Evolutionary conservation across 2,797 vertebrate genomes (phyloP).

Genomic region (Semotilus atromaculatus): DNA sequence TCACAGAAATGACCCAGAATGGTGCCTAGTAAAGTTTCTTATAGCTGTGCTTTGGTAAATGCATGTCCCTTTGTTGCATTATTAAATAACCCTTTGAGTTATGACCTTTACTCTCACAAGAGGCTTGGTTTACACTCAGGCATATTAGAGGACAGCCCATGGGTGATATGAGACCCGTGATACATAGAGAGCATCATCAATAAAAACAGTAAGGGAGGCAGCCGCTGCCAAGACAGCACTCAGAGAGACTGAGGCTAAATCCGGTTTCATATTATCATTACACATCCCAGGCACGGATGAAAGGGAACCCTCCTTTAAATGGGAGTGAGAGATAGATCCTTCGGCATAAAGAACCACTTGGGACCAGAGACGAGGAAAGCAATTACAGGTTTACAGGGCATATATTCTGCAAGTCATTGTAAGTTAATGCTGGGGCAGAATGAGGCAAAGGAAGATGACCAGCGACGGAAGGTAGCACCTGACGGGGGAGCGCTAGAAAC

Average conservation of each 20-base stretch:
- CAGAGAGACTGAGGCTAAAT: slow-evolving; percentile 55
- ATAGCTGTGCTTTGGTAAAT: slow-evolving; percentile 41
- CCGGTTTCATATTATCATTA: slow-evolving; percentile 63
- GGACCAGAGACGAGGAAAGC: slow-evolving; percentile 59
- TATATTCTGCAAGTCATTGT: slow-evolving; percentile 62
- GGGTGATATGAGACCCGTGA: slow-evolving; percentile 50
- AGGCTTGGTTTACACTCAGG: slow-evolving; percentile 59
- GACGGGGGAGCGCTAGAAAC: not conserved
- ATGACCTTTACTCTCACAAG: slow-evolving; percentile 55
- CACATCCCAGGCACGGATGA: slow-evolving; percentile 55
- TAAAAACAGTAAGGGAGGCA: slow-evolving; percentile 48
- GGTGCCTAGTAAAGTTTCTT: slow-evolving; percentile 14
- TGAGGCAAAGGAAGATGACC: slow-evolving; percentile 16
- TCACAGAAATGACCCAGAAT: slow-evolving; percentile 8
- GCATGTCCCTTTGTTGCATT: slow-evolving; percentile 54
- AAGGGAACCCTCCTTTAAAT: slow-evolving; percentile 63
- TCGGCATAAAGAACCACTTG: slow-evolving; percentile 53
- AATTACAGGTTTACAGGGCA: slow-evolving; percentile 57
- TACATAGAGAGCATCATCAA: slow-evolving; percentile 53
- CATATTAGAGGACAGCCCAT: slow-evolving; percentile 52
- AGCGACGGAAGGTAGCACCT: not conserved
- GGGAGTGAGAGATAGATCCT: slow-evolving; percentile 63
- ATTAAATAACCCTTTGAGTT: slow-evolving; percentile 59
- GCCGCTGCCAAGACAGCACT: slow-evolving; percentile 56
- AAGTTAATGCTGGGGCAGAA: slow-evolving; percentile 27